phyloP scores from a whole-genome alignment of 2,888 invertebrate species.

The Agapostemon virescens region DNA sequence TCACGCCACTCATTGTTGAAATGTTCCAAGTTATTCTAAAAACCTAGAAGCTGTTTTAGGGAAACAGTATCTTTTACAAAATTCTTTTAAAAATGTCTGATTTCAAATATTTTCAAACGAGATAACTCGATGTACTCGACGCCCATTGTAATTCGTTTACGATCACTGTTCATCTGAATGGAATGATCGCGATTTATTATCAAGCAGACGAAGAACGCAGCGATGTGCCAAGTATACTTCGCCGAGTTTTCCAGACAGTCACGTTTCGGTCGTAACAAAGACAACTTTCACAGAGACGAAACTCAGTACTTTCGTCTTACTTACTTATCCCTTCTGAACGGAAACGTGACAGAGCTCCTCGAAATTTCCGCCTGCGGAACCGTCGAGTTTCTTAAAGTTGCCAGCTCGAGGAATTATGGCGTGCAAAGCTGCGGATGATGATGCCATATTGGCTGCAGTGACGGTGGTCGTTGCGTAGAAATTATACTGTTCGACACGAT shows the following conservation, averaged over 20 bases:
- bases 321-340: slow-evolving; percentile 4
- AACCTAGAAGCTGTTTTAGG: neutral
- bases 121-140: neutral
- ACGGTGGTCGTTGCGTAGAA: neutral
- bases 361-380: neutral
- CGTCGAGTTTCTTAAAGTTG: slow-evolving; percentile 1
- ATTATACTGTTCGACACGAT: neutral
- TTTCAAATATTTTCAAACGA: neutral
- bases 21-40: neutral
- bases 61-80: neutral
- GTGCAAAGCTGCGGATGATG: neutral
- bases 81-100: neutral
- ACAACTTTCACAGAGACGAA: neutral
- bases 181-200: neutral
- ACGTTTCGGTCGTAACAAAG: slow-evolving; percentile 34
- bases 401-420: neutral
- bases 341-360: slow-evolving; percentile 18
- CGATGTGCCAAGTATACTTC: neutral
- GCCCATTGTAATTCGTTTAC: neutral
- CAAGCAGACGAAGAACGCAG: neutral
- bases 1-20: neutral
- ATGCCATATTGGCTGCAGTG: neutral
- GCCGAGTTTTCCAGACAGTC: slow-evolving; percentile 13
- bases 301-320: neutral
- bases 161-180: neutral